Percentiles rank a stretch among this genome's conserved stretches.
phyloP scores from a whole-genome alignment of 2,113 vertebrate genomes.

The Plecotus auritus region DNA sequence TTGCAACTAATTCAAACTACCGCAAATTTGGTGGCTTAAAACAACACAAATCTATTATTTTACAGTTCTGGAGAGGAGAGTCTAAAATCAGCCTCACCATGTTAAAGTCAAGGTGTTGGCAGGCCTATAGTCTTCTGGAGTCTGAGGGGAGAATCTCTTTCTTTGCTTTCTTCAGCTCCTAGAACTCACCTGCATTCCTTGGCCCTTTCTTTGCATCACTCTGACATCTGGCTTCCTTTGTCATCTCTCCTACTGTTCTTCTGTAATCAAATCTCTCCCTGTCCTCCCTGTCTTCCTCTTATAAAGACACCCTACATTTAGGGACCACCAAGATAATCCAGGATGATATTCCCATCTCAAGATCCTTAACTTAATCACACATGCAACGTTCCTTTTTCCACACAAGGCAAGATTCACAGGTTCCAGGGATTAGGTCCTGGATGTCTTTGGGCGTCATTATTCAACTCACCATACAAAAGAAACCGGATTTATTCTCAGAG shows the following conservation, averaged over 20 bases:
- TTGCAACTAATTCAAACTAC: background rate
- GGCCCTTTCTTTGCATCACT: background rate
- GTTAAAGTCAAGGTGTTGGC: background rate
- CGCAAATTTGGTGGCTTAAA: background rate
- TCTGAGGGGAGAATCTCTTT: background rate
- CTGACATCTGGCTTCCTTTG: background rate
- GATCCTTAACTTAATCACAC: background rate
- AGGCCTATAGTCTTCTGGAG: background rate
- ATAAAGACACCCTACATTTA: background rate
- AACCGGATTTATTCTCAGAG: background rate
- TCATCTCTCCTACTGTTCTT: background rate
- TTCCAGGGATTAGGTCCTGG: background rate
- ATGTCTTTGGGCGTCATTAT: background rate
- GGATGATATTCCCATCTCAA: background rate
- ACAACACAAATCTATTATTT: background rate
- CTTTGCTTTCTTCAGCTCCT: background rate
- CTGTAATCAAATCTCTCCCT: background rate
- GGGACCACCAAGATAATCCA: background rate
- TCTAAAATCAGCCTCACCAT: background rate
- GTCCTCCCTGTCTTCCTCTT: background rate
- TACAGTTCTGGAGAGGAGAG: background rate
- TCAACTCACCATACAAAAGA: background rate
- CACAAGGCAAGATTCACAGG: background rate
- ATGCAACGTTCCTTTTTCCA: background rate
- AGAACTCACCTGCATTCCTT: background rate